Percentiles rank a stretch among this genome's conserved stretches.
These are phyloP conservation scores for Gambusia holbrooki DNA, from an alignment of 2,113 vertebrate genomes.

Conservation along the genomic window DNA sequence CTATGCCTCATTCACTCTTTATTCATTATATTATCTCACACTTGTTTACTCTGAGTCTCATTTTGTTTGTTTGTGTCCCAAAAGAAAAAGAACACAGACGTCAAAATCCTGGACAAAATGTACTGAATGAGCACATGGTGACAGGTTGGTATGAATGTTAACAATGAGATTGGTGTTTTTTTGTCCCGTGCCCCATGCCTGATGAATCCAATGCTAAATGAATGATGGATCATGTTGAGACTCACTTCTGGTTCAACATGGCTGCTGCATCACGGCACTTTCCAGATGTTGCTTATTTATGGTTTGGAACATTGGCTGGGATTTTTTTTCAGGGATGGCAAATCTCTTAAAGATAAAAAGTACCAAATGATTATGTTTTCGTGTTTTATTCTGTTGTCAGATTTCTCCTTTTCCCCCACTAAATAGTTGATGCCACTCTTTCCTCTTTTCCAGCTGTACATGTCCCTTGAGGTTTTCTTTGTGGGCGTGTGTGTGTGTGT, in stretches of 20 bases:
- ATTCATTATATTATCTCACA: slow-evolving; percentile 30
- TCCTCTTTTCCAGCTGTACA: slow-evolving; percentile 49
- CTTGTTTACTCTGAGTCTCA: slow-evolving; percentile 34
- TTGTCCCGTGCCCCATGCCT: slow-evolving; percentile 27
- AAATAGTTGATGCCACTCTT: slow-evolving; percentile 5
- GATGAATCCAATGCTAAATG: slow-evolving; percentile 34
- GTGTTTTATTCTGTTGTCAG: not conserved
- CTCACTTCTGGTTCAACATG: not conserved
- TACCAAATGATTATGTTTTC: not conserved
- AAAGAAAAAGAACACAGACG: slow-evolving; percentile 10
- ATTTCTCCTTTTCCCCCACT: slow-evolving; percentile 52
- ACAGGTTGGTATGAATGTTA: slow-evolving; percentile 74
- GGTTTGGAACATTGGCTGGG: not conserved
- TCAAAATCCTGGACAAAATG: not conserved
- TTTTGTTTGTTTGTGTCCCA: not conserved
- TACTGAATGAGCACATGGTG: slow-evolving; percentile 11
- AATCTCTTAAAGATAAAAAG: not conserved
- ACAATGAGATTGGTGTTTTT: slow-evolving; percentile 53
- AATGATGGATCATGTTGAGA: slow-evolving; percentile 45
- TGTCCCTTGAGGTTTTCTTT: slow-evolving; percentile 76
- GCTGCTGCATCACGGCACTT: slow-evolving; percentile 7
- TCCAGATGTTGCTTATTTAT: not conserved
- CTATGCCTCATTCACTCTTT: slow-evolving; percentile 9
- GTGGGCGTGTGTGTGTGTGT: slow-evolving; percentile 63
- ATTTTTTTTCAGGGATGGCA: not conserved